Conservation (phyloP, 2,888 invertebrate species). For the Congeria kusceri region DNA sequence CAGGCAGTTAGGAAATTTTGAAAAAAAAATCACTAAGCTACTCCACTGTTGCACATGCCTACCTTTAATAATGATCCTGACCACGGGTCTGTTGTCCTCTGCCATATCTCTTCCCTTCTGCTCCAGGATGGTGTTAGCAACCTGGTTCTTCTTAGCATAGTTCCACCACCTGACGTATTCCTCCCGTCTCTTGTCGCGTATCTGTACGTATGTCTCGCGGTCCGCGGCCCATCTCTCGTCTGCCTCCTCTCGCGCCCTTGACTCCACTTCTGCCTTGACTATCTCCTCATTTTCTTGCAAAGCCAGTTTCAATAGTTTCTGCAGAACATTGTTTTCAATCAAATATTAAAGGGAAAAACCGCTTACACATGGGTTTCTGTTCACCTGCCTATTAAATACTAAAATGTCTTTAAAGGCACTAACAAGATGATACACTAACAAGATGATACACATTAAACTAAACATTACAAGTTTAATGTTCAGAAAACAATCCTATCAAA, state of each 20-base stretch:
- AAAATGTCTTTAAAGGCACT: too few species aligned
- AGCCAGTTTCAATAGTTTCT: conserved; percentile 87
- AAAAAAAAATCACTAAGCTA: too few species aligned
- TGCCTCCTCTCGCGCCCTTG: conserved; percentile 89
- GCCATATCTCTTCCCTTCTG: not conserved
- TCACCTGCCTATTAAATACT: too few species aligned
- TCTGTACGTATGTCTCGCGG: conserved; percentile 68
- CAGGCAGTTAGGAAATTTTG: too few species aligned
- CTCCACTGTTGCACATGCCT: not conserved
- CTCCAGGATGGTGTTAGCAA: not conserved
- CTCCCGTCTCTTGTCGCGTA: conserved; percentile 48
- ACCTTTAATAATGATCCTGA: conserved; percentile 33
- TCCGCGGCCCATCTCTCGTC: conserved; percentile 87
- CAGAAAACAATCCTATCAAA: too few species aligned
- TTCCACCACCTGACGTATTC: not conserved
- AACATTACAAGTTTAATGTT: too few species aligned
- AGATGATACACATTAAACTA: too few species aligned
- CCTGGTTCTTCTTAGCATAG: not conserved
- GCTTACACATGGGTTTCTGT: too few species aligned
- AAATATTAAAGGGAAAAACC: too few species aligned
- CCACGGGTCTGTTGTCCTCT: not conserved
- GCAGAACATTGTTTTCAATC: too few species aligned
- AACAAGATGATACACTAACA: too few species aligned
- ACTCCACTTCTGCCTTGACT: conserved; percentile 88
- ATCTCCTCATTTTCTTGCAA: conserved; percentile 89